Conservation (phyloP, 1,140 invertebrate species). For the Penaeus vannamei region DNA sequence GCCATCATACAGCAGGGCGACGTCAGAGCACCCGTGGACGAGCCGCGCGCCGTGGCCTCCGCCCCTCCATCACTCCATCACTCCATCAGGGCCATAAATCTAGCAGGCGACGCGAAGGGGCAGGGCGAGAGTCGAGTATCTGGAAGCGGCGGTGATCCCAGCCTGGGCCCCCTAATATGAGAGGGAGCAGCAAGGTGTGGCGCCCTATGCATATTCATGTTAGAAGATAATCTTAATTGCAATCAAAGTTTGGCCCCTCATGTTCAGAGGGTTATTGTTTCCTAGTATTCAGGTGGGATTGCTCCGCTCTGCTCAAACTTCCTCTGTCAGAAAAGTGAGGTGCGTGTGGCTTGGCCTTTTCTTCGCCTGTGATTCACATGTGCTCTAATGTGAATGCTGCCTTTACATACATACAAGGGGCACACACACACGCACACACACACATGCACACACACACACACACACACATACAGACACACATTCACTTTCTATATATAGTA, state of each 20-base stretch:
- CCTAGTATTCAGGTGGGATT: constrained; percentile 30
- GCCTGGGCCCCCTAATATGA: constrained; percentile 25
- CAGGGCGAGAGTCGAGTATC: not conserved
- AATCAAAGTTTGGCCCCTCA: constrained; percentile 52
- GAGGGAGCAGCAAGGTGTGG: constrained; percentile 46
- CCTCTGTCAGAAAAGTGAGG: not conserved
- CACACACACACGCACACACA: not conserved
- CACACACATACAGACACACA: not conserved
- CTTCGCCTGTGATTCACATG: too few relatives aligned
- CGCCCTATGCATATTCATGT: constrained; percentile 51
- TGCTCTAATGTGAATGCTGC: too few relatives aligned
- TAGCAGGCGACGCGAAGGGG: not conserved
- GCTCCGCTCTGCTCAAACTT: not conserved
- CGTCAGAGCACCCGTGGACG: too few relatives aligned
- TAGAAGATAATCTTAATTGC: constrained; percentile 48
- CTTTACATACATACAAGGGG: not conserved
- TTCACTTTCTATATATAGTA: not conserved
- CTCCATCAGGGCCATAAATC: too few relatives aligned
- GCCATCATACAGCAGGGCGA: too few relatives aligned
- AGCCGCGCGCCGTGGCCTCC: too few relatives aligned
- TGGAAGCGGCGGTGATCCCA: constrained; percentile 25
- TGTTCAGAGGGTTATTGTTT: constrained; percentile 41
- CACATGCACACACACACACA: not conserved
- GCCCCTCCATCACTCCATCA: too few relatives aligned
- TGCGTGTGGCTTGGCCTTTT: not conserved